Conservation (phyloP, 2,888 invertebrate species). For the Ctenicera cuprea region DNA sequence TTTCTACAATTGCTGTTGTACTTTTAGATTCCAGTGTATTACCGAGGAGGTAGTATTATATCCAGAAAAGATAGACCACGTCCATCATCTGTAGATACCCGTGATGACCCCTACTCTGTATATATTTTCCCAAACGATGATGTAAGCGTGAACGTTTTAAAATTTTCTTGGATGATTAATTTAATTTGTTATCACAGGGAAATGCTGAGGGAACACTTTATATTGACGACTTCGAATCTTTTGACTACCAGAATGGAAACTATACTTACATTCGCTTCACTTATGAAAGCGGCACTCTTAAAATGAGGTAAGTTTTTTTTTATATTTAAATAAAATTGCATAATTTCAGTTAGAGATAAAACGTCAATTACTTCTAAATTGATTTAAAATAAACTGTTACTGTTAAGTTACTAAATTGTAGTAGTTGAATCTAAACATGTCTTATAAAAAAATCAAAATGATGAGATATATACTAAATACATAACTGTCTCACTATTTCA, state of each 20-base stretch:
- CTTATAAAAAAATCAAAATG: no score
- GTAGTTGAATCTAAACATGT: no score
- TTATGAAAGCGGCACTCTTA: no score
- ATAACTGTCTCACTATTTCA: no score
- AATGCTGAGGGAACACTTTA: slow-evolving; percentile 86
- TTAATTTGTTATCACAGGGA: background rate
- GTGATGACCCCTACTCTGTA: slow-evolving; percentile 91
- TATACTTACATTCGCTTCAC: slow-evolving; percentile 74
- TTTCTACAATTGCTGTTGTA: background rate
- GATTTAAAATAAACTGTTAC: no score
- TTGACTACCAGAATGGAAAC: slow-evolving; percentile 83
- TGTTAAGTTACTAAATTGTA: no score
- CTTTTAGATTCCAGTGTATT: slow-evolving; percentile 84
- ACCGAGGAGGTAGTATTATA: slow-evolving; percentile 90
- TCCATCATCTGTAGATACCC: slow-evolving; percentile 86
- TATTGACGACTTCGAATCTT: slow-evolving; percentile 79
- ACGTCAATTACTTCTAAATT: no score
- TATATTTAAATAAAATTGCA: no score
- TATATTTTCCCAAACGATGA: slow-evolving; percentile 82
- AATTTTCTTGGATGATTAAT: background rate
- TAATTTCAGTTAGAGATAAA: no score
- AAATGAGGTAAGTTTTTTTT: no score
- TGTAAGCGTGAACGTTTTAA: slow-evolving; percentile 62
- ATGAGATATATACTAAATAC: no score
- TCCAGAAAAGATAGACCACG: slow-evolving; percentile 80